Conservation (phyloP, 2,113 vertebrate genomes). For the Caracal caracal region DNA sequence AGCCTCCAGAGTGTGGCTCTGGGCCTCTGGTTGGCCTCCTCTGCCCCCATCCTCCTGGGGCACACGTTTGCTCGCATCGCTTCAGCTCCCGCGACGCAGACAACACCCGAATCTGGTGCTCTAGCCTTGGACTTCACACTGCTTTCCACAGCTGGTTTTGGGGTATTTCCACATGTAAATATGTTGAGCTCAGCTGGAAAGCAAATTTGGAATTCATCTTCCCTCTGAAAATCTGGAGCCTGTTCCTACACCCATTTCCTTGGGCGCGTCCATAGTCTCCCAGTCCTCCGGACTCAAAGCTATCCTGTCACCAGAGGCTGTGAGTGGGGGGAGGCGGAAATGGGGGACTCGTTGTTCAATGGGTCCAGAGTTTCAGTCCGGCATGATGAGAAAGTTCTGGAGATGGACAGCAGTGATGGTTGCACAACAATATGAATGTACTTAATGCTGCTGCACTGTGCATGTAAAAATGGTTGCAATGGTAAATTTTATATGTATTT, state of each 20-base stretch:
- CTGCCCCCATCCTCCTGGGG: background rate
- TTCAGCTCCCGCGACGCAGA: background rate
- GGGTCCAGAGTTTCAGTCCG: background rate
- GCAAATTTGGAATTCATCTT: conserved; percentile 8
- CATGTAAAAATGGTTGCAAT: no score
- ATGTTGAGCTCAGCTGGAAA: background rate
- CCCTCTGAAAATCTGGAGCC: background rate
- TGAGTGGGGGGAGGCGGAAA: background rate
- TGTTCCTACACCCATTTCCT: background rate
- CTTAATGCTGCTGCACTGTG: background rate
- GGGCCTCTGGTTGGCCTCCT: background rate
- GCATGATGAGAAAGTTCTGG: background rate
- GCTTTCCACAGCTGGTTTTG: background rate
- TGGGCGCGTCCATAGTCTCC: background rate
- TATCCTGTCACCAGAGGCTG: background rate
- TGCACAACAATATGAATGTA: background rate
- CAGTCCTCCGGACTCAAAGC: background rate
- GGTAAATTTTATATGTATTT: background rate
- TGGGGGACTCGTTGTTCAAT: background rate
- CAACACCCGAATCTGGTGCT: background rate
- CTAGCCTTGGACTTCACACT: background rate
- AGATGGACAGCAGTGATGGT: background rate
- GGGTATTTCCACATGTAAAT: conserved; percentile 35
- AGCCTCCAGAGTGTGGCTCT: background rate
- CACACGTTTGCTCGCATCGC: background rate